These are phyloP conservation scores for Cyrtodaria siliqua DNA, from an alignment of 2,888 invertebrate species.

Conservation along the genomic window DNA sequence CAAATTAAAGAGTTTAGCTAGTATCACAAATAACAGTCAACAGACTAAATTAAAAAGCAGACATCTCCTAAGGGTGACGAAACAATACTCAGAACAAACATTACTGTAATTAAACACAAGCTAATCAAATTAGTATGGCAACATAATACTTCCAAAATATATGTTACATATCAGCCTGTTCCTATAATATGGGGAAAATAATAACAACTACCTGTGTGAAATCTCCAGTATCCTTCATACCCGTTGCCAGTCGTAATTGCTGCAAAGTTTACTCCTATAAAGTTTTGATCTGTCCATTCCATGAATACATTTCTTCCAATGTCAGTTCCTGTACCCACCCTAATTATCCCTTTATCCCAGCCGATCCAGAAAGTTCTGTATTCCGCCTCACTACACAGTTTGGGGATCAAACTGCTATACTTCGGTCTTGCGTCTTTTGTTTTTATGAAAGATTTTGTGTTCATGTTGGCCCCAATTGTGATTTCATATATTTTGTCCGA, in stretches of 20 bases:
- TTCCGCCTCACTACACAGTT: slow-evolving; percentile 21
- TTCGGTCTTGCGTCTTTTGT: background rate
- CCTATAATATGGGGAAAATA: no score
- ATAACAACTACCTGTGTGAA: slow-evolving; percentile 28
- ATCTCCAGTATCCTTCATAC: slow-evolving; percentile 30
- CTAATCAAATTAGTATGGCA: no score
- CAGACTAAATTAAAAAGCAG: no score
- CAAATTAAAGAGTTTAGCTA: no score
- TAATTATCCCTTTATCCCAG: slow-evolving; percentile 27
- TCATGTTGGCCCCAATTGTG: slow-evolving; percentile 22
- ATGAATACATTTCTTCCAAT: slow-evolving; percentile 25
- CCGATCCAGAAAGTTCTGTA: slow-evolving; percentile 33
- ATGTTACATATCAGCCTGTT: no score
- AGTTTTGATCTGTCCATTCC: slow-evolving; percentile 8
- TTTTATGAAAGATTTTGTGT: slow-evolving; percentile 16
- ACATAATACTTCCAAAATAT: no score
- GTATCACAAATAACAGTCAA: no score
- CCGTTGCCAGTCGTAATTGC: slow-evolving; percentile 5
- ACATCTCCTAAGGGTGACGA: no score
- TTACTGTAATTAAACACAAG: no score
- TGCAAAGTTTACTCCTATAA: background rate
- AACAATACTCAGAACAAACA: no score
- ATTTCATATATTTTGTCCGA: slow-evolving; percentile 6
- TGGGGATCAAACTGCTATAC: slow-evolving; percentile 4
- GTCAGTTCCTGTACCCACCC: slow-evolving; percentile 23